Evolutionary conservation across 2,113 vertebrate species (phyloP).

Genomic region (Nestor notabilis): DNA sequence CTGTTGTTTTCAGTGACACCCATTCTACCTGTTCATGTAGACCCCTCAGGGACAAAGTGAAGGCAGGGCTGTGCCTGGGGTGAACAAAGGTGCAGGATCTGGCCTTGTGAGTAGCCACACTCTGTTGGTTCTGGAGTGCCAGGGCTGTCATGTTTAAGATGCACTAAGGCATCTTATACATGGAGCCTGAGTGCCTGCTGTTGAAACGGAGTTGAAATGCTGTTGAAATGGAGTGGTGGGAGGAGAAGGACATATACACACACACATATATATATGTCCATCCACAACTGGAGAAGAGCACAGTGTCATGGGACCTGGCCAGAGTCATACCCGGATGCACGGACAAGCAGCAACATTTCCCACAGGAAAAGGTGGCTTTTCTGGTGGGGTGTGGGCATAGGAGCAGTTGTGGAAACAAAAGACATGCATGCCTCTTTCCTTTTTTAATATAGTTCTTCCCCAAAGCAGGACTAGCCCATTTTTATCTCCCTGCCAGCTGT

Average conservation of each 20-base stretch:
- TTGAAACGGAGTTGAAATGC: neutral
- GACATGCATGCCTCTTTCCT: neutral
- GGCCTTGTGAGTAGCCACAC: accelerated
- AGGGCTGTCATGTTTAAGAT: accelerated
- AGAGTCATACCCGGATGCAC: neutral
- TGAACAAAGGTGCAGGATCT: neutral
- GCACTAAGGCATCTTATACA: neutral
- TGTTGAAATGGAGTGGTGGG: neutral
- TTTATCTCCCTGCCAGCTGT: constrained; percentile 8
- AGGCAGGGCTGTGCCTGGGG: neutral
- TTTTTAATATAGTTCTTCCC: constrained; percentile 20
- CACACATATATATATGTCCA: no score
- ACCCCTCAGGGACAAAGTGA: neutral
- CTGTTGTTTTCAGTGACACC: neutral
- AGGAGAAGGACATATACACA: neutral
- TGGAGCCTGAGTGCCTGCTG: neutral
- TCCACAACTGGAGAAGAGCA: neutral
- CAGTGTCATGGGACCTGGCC: neutral
- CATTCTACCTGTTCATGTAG: neutral
- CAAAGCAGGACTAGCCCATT: constrained; percentile 13
- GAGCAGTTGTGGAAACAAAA: neutral
- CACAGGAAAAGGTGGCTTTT: neutral
- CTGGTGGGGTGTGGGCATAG: neutral
- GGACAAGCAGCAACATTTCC: neutral
- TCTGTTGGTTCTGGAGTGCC: accelerated